Percentiles rank a stretch among this genome's conserved stretches.
Conservation (phyloP, 2,113 vertebrate genomes). For the Psephotus haematonotus region DNA sequence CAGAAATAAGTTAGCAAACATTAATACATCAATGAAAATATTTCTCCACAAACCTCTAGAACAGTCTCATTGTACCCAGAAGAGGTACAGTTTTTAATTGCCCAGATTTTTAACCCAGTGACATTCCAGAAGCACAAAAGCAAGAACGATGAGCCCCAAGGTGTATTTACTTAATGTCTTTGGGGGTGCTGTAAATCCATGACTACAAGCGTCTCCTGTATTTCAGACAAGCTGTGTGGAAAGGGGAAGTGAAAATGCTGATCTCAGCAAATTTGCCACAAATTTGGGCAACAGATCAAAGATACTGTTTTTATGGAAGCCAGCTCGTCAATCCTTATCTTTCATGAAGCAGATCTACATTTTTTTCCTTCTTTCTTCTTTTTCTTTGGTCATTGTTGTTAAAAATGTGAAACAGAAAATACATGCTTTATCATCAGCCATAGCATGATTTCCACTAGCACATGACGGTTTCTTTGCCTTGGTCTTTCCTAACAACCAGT, state of each 20-base stretch:
- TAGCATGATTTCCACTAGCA: not conserved
- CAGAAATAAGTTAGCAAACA: not conserved
- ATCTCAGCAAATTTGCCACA: not conserved
- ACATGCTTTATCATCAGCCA: not conserved
- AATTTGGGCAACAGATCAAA: constrained; percentile 3
- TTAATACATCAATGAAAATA: not conserved
- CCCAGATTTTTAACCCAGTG: not conserved
- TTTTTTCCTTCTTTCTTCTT: not conserved
- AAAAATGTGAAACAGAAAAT: not conserved
- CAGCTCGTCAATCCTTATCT: not conserved
- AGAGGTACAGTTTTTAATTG: not conserved
- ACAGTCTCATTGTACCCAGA: not conserved
- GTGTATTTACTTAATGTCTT: not conserved
- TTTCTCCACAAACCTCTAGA: not conserved
- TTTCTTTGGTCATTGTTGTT: not conserved
- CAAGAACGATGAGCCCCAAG: not conserved
- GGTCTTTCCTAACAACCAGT: constrained; percentile 13
- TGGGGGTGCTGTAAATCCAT: not conserved
- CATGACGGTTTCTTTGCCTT: not conserved
- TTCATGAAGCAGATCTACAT: not conserved
- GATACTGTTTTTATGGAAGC: not conserved
- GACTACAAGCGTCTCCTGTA: not conserved
- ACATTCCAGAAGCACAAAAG: not conserved
- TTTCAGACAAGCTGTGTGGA: not conserved
- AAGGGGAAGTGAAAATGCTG: not conserved